Percentiles rank a stretch among this genome's conserved stretches.
Evolutionary conservation across 2,113 vertebrate genomes (phyloP).

Genomic region (Bos indicus): DNA sequence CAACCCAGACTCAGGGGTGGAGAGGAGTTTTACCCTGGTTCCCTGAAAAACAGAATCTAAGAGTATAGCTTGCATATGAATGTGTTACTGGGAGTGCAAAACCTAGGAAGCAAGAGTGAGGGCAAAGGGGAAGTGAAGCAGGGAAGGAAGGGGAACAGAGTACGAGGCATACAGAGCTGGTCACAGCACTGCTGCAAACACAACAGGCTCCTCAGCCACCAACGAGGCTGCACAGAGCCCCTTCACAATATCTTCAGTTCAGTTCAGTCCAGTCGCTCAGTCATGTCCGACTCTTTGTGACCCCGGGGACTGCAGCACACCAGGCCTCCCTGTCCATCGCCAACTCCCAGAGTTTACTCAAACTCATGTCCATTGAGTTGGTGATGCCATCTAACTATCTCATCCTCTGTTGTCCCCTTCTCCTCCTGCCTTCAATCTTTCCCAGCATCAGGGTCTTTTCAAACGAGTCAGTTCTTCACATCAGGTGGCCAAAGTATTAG

Average conservation of each 20-base stretch:
- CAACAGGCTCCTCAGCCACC: neutral
- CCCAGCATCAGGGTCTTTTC: neutral
- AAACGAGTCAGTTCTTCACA: accelerated
- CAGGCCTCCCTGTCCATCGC: neutral
- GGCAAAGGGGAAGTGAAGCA: neutral
- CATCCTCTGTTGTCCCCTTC: neutral
- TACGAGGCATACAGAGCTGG: neutral
- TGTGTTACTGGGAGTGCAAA: neutral
- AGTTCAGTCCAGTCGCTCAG: neutral
- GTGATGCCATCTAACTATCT: neutral
- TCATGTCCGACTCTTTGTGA: neutral
- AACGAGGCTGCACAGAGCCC: neutral
- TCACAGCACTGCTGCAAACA: neutral
- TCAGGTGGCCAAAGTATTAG: neutral
- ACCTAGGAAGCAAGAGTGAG: neutral
- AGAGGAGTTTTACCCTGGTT: neutral
- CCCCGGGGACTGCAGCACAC: neutral
- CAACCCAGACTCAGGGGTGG: neutral
- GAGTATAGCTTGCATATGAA: neutral
- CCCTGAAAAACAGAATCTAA: neutral
- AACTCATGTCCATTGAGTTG: neutral
- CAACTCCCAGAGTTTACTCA: neutral
- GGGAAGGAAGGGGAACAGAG: neutral
- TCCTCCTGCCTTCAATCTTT: neutral
- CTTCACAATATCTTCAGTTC: neutral